phyloP scores from a whole-genome alignment of 1,140 invertebrate genomes.

The Linepithema humile region DNA sequence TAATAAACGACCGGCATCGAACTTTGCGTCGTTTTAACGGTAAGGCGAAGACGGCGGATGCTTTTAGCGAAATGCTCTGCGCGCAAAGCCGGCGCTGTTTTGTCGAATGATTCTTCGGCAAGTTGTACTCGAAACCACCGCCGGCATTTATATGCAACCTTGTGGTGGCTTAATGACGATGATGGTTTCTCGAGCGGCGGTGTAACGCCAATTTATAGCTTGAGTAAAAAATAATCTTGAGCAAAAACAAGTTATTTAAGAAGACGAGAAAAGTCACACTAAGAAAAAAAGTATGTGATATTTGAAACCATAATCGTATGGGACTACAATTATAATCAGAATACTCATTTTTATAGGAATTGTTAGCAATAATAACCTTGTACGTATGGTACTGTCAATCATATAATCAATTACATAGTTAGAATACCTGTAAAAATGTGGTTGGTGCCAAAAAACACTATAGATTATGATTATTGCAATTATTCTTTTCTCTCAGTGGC shows the following conservation, averaged over 20 bases:
- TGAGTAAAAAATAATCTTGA: not conserved
- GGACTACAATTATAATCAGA: too few species aligned
- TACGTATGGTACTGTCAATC: too few species aligned
- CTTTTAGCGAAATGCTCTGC: slow-evolving; percentile 1
- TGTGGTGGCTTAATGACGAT: slow-evolving; percentile 32
- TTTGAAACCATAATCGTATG: too few species aligned
- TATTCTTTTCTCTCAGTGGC: too few species aligned
- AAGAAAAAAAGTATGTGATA: not conserved
- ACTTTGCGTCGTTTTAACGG: slow-evolving; percentile 36
- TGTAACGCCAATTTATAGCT: slow-evolving; percentile 6
- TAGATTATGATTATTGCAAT: too few species aligned
- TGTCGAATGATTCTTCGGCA: slow-evolving; percentile 25
- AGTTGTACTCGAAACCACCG: slow-evolving; percentile 26
- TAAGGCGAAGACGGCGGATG: not conserved
- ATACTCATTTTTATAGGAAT: too few species aligned
- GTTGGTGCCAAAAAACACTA: too few species aligned
- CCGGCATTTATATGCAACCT: slow-evolving; percentile 33
- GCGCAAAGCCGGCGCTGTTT: slow-evolving; percentile 15
- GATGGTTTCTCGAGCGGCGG: slow-evolving; percentile 15
- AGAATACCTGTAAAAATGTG: too few species aligned
- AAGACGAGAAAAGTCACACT: not conserved
- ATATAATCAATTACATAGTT: too few species aligned
- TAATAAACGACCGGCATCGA: slow-evolving; percentile 33
- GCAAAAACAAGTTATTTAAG: not conserved
- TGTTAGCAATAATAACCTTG: too few species aligned